Evolutionary conservation across 2,888 invertebrate genomes (phyloP), one percentile per base, ranked within the genome.

Genomic region (Cataglyphis livida): DNA sequence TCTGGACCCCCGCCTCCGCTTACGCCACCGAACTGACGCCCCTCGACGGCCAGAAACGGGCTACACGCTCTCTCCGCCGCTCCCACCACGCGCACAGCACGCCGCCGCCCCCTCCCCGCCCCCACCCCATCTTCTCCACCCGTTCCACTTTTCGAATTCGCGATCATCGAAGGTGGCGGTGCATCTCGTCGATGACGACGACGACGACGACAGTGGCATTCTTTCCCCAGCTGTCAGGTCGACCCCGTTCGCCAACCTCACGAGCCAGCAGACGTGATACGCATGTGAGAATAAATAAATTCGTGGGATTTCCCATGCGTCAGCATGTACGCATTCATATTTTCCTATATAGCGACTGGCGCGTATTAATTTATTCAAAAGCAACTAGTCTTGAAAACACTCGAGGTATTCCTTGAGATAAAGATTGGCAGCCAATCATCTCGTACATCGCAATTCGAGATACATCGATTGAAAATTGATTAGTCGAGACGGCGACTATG

Each of bases 1-100:
- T 82, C 87, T 86, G 85, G 85, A 79, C 87, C 84, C 86, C 90
- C 85, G 83, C 88, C 84, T 82, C 83, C 85, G 28, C 59, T 78
- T 32, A 44, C 85, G 78, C 81, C 81, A 84, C 73, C 85, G 54
- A 38, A 68, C 84, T 57, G 66, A 73, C 82, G 70, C 76, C 73
- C 84, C 83, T 65, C 79, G 57, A 61, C 57, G 51, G 51, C 59
- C 84, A 78, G 82, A 57, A 74, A 44, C 59, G 18, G 44, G 59
- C 59, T 59, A 59, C 68, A 68, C 41, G 10, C 41, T 12, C 81
- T 81, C 68, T 51, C n/a, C 73, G 44, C 83, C 51, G 76, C 71
- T 57, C 68, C 76, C 85, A 76, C 83, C 76, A 75, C 64, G 62
- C 66, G 21, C 70, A 54, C 64, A 41, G 25, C 84, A 9, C 35